Evolutionary conservation across 2,113 vertebrate genomes (phyloP), one percentile per base, ranked within the genome.

Genomic region (Chlamydotis undulata): DNA sequence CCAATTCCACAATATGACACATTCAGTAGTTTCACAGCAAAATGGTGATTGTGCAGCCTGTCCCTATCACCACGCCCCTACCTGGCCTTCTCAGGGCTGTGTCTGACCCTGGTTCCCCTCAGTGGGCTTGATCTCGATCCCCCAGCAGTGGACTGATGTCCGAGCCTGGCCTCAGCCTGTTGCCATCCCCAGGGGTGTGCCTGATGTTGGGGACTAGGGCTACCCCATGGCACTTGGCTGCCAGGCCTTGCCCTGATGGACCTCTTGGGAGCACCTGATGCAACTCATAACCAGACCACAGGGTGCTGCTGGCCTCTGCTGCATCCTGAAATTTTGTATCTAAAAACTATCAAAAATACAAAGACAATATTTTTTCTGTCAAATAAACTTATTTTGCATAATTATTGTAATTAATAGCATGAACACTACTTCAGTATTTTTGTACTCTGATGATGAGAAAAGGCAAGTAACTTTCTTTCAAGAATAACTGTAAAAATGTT

Each of bases 161-260:
- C 6, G 19, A 78, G 35, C 14, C 10, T 4, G 4, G 19, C 9
- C 22, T 60, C 39, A 65, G 43, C 18, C 35, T 4, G 2, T 47
- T 1, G 0, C 18, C 10, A 5, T 14, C 29, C 9, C 19, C 28
- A 53, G 13, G 19, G n/a, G 41, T 8, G 6, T 45, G 8, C 4
- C 15, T 5, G 4, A 1, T 35, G 28, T 4, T 1, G 3, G 3
- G 19, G 7, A 13, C 15, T 63, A 37, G 16, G 8, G 49, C n/a
- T 73, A n/a, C 12, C 43, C 24, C 11, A 1, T 45, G 26, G 33
- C 28, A 4, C 19, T 23, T 13, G 22, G 25, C 14, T 61, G 33
- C 10, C 6, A 8, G n/a, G 8, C 7, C 10, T 21, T 77, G 21
- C 10, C n/a, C 22, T 69, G 16, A 3, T 1, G 1, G 8, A 8